These are phyloP conservation scores for Saguinus midas DNA, from an alignment of 2,113 vertebrate genomes.

Conservation along the genomic window DNA sequence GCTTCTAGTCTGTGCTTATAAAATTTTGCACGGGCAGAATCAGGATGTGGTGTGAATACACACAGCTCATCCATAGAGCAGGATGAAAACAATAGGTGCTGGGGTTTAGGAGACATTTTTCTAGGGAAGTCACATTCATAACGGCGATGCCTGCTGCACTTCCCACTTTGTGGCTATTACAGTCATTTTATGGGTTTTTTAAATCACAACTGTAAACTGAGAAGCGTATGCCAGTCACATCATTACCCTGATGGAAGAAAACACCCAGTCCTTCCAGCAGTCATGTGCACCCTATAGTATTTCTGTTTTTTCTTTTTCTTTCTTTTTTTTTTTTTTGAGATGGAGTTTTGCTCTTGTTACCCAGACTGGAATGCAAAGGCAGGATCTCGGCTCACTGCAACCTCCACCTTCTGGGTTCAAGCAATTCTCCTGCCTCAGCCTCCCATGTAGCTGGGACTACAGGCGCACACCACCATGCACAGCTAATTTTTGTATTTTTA, in stretches of 20 bases:
- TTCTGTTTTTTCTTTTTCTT: too few species aligned
- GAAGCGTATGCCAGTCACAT: neutral
- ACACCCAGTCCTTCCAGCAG: neutral
- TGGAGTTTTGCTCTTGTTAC: too few species aligned
- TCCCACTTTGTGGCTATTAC: neutral
- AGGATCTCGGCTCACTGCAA: too few species aligned
- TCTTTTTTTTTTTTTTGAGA: too few species aligned
- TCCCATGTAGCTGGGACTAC: too few species aligned
- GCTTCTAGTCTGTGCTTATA: neutral
- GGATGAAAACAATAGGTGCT: neutral
- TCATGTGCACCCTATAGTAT: neutral
- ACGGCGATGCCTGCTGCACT: neutral
- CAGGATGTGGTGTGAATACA: fast-evolving
- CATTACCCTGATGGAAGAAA: neutral
- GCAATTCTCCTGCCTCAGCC: too few species aligned
- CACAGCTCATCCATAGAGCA: neutral
- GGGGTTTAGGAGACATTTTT: neutral
- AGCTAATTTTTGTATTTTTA: too few species aligned
- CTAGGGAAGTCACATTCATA: neutral
- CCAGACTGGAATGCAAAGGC: too few species aligned
- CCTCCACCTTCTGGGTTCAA: too few species aligned
- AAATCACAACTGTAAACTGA: neutral
- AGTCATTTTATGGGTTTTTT: constrained; percentile 21
- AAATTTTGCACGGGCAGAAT: neutral
- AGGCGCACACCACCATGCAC: too few species aligned